phyloP scores from a whole-genome alignment of 2,113 vertebrate genomes.

The Butastur rufipennis region DNA sequence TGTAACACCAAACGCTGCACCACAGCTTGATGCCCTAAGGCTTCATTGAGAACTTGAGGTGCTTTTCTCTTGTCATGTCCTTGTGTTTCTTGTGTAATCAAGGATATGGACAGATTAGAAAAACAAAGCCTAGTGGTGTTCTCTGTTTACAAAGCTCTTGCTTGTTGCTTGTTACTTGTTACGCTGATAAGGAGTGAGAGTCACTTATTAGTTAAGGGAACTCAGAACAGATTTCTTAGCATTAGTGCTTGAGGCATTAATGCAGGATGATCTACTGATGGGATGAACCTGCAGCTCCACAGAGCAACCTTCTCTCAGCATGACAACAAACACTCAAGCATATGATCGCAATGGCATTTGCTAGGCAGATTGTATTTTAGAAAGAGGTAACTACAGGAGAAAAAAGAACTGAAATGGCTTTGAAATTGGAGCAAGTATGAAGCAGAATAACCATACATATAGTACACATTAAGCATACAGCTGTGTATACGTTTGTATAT shows the following conservation, averaged over 20 bases:
- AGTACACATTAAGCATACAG: background rate
- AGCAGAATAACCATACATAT: background rate
- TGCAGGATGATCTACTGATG: constrained; percentile 13
- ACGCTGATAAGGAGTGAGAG: background rate
- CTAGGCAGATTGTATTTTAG: background rate
- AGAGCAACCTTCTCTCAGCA: background rate
- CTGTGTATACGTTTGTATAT: accelerated
- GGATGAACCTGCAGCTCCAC: background rate
- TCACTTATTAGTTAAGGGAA: background rate
- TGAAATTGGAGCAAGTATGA: background rate
- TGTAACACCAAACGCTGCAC: background rate
- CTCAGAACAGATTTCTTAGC: background rate
- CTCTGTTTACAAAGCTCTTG: constrained; percentile 26
- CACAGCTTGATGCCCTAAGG: background rate
- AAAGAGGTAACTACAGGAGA: background rate
- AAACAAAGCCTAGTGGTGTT: background rate
- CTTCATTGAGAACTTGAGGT: background rate
- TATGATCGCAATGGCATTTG: background rate
- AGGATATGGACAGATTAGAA: background rate
- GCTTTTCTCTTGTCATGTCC: background rate
- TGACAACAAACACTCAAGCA: background rate
- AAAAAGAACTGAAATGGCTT: background rate
- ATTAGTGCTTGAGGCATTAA: constrained; percentile 10
- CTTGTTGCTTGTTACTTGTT: background rate
- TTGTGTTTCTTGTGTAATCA: background rate